These are phyloP conservation scores for Vicugna pacos DNA, from an alignment of 2,113 vertebrate genomes.

Conservation along the genomic window DNA sequence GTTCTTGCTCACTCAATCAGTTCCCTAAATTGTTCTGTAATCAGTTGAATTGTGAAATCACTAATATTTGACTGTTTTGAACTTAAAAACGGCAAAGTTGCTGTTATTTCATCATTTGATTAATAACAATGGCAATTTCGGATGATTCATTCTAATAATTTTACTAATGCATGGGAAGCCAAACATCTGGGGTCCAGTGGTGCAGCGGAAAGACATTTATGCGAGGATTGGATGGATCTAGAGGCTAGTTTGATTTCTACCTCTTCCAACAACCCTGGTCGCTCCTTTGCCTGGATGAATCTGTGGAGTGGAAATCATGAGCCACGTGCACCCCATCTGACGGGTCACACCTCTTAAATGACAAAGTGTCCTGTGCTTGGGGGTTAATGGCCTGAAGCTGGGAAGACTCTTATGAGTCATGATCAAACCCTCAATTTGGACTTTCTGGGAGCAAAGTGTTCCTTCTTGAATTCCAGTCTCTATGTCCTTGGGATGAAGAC, in stretches of 20 bases:
- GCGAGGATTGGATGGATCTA: not conserved
- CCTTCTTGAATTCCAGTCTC: not conserved
- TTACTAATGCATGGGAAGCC: not conserved
- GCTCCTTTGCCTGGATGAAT: not conserved
- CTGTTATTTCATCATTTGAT: not conserved
- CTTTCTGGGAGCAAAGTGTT: not conserved
- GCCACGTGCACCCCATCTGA: not conserved
- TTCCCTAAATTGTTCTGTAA: not conserved
- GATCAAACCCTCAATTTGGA: not conserved
- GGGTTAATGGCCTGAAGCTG: too few relatives aligned
- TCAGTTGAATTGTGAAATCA: not conserved
- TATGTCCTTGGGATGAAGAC: not conserved
- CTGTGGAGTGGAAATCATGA: not conserved
- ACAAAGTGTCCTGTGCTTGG: not conserved
- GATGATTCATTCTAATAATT: not conserved
- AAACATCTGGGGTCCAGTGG: not conserved
- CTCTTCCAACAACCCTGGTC: not conserved
- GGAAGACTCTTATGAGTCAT: too few relatives aligned
- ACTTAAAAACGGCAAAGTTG: not conserved
- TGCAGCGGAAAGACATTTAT: not conserved
- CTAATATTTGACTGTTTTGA: not conserved
- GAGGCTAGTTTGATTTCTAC: not conserved
- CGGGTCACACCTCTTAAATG: not conserved
- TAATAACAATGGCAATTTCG: not conserved
- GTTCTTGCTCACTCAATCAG: not conserved